A percentile compares a stretch with the other conserved stretches of the same genome.
Conservation (phyloP, 2,888 invertebrate genomes). For the Zygothrica quintamaculata region DNA sequence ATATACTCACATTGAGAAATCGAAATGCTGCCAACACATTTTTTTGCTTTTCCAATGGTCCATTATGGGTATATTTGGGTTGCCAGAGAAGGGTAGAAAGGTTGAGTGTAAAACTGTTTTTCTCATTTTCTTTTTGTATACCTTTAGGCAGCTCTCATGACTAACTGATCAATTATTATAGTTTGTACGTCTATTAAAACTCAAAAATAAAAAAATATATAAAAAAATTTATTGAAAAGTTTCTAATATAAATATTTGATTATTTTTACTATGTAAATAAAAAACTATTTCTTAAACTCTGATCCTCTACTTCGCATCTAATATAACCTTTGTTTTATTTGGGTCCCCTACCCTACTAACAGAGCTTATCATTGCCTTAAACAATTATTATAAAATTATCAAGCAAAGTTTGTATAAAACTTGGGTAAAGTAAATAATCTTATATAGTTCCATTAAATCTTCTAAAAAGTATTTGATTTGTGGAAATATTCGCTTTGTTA, state of each 20-base stretch:
- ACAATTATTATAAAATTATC: too few relatives aligned
- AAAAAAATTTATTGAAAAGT: too few relatives aligned
- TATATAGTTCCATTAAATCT: conserved; percentile 7
- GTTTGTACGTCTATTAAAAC: too few relatives aligned
- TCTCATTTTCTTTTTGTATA: conserved; percentile 26
- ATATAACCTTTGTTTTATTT: background rate
- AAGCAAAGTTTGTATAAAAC: conserved; percentile 6
- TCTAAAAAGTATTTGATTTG: conserved; percentile 68
- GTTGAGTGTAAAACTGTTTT: conserved; percentile 23
- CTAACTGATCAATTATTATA: too few relatives aligned
- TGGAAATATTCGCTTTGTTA: conserved; percentile 39
- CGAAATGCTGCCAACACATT: conserved; percentile 53
- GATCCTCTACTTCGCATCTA: too few relatives aligned
- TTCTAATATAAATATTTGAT: too few relatives aligned
- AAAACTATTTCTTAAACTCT: too few relatives aligned
- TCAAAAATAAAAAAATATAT: too few relatives aligned
- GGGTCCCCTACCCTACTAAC: background rate
- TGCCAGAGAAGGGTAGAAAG: conserved; percentile 8
- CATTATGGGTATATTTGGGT: conserved; percentile 35
- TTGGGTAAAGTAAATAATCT: conserved; percentile 14
- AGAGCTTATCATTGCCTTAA: conserved; percentile 40
- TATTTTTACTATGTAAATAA: too few relatives aligned
- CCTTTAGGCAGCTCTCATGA: background rate
- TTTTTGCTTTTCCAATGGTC: conserved; percentile 36
- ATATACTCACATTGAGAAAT: conserved; percentile 17